Evolutionary conservation across 1,140 invertebrate species (phyloP), one percentile per base, ranked within the genome.

Genomic region (Cotesia vestalis): DNA sequence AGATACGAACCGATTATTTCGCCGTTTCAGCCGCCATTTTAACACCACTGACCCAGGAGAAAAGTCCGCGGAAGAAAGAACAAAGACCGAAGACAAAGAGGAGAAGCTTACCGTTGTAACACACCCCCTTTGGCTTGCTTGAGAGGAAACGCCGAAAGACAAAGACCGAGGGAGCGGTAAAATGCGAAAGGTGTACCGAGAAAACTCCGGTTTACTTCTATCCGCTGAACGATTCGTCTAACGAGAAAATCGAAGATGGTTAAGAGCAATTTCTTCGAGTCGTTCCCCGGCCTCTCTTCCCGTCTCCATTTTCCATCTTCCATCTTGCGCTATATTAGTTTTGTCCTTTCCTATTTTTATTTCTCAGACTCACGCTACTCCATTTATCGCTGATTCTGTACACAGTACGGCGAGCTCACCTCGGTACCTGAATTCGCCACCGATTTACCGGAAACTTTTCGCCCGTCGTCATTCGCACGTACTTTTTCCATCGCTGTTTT

Each of bases 241-340:
- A 84, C 80, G 77, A 82, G 80, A 82, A 83, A 82, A 84, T 83
- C 81, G 81, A 83, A 80, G 78, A 77, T 82, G 80, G 78, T 83
- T 83, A 82, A 78, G 78, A 78, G 79, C 77, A 81, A 82, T 82
- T 82, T 80, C 79, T 79, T 73, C 76, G 71, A 79, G 75, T 79
- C 75, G 77, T 67, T 77, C 76, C 66, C 59, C 69, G 55, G 66
- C 70, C 75, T 76, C 78, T 75, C 76, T 80, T 76, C 53, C 27
- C 27, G 27, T 27, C 27, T 1, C 27, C 27, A 27, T 27, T 27
- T 27, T 27, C 40, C 8, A 46, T 11, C 40, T 11, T 40, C 38
- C 40, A 6, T 11, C 40, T 46, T 11, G 40, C 40, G 8, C 40
- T 46, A 46, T 46, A 9, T 59, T 59, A 14, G 17, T 55, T 55